Conservation (phyloP, 2,113 vertebrate species). For the Datnioides undecimradiatus region DNA sequence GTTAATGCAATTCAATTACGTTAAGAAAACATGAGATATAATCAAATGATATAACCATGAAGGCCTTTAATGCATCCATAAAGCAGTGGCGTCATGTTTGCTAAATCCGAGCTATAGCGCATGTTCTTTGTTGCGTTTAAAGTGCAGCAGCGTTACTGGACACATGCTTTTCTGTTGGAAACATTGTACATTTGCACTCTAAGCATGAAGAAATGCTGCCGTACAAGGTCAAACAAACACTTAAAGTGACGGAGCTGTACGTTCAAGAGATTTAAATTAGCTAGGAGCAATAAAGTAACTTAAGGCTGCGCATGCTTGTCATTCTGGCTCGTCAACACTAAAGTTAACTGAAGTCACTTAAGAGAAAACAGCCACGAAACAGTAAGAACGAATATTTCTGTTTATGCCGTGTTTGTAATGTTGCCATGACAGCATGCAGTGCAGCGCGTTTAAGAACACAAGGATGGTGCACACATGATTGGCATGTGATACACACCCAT, state of each 20-base stretch:
- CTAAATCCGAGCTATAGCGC: not conserved
- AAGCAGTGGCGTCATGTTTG: not conserved
- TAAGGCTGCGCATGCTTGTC: constrained; percentile 13
- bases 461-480: not conserved
- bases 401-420: constrained; percentile 45
- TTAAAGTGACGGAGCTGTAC: not conserved
- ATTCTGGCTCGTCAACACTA: constrained; percentile 40
- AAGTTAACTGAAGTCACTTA: constrained; percentile 7
- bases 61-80: not conserved
- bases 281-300: not conserved
- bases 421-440: constrained; percentile 45
- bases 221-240: not conserved
- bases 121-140: not conserved
- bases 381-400: constrained; percentile 23
- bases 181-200: not conserved
- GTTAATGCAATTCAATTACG: not conserved
- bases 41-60: not conserved
- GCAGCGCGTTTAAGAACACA: constrained; percentile 4
- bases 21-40: not conserved
- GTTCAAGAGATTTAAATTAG: not conserved
- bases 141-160: not conserved
- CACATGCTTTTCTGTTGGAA: not conserved
- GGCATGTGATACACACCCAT: constrained; percentile 16
- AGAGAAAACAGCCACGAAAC: not conserved
- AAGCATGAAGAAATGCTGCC: not conserved